Evolutionary conservation across 2,797 vertebrate genomes (phyloP), one percentile per base, ranked within the genome.

Genomic region (Valencia hispanica): DNA sequence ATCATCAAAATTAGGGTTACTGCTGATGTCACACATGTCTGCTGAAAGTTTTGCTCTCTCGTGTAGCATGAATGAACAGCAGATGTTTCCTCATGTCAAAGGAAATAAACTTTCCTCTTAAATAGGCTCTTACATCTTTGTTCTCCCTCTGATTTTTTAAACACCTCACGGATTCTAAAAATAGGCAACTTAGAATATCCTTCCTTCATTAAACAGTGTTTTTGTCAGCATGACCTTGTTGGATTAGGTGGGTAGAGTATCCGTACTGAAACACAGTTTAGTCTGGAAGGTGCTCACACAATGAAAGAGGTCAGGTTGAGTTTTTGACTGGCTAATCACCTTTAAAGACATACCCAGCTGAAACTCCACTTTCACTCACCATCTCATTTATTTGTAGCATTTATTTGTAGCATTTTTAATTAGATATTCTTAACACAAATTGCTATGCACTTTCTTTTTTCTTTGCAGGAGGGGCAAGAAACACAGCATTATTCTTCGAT

Each of bases 401-500:
- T n/a, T n/a, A n/a, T n/a, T n/a, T n/a, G n/a, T n/a, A 55, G 47
- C 32, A 51, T 18, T 39, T 72, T 5, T 0, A 4, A 59, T 39
- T 79, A 61, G 18, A 78, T 74, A 10, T 73, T 17, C 25, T 68
- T 50, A 0, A 82, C 77, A 82, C 74, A 80, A 77, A 73, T 73
- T 20, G 70, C 73, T 79, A 45, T 45, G 15, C 41, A 68, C 65
- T 81, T 5, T 83, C 80, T 86, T 17, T 65, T 85, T 59, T 84
- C 61, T 87, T 85, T 47, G 72, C 83, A 98, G 97, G 90, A 95
- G 96, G 74, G 96, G 96, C 72, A 98, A 96, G 95, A 98, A 98
- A 83, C 96, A 98, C 93, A 96, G 97, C 84, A 94, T 99, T 84
- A 96, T 99, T 92, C 92, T 99, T 22, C 96, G 98, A 85, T 99